phyloP scores from a whole-genome alignment of 1,140 invertebrate genomes.

The Aradophagus sp. region DNA sequence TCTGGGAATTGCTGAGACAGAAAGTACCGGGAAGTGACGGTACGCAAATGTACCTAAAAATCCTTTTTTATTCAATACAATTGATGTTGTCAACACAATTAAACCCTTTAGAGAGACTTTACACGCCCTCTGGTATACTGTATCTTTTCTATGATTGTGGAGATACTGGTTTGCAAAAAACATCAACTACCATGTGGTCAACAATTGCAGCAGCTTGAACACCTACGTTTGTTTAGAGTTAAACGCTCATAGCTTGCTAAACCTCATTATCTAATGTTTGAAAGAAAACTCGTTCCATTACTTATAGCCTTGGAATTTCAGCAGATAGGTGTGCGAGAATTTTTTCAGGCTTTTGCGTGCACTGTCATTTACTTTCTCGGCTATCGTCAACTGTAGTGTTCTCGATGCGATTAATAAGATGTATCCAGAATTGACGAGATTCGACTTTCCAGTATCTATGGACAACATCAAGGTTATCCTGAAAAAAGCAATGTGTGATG shows the following conservation, averaged over 20 bases:
- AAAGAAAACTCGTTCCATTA: conserved; percentile 4
- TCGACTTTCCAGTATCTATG: too few relatives aligned
- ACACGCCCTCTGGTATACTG: not conserved
- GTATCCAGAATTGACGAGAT: too few relatives aligned
- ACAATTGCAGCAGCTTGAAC: conserved; percentile 3
- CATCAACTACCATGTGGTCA: not conserved
- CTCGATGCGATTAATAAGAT: too few relatives aligned
- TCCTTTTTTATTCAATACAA: not conserved
- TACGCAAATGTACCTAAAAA: not conserved
- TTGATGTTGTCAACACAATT: not conserved
- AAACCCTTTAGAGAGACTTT: conserved; percentile 1
- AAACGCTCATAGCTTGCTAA: not conserved
- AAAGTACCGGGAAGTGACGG: not conserved
- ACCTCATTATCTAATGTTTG: not conserved
- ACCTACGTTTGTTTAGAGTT: conserved; percentile 4
- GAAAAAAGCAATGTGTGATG: too few relatives aligned
- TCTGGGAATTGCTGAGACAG: conserved; percentile 2
- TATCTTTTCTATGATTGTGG: conserved; percentile 4
- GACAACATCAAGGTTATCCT: too few relatives aligned
- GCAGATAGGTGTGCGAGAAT: too few relatives aligned
- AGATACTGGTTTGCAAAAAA: not conserved
- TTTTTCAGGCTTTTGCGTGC: too few relatives aligned
- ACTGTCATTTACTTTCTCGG: too few relatives aligned
- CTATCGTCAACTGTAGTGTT: too few relatives aligned
- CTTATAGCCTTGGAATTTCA: too few relatives aligned